These are phyloP conservation scores for Heliconius congener DNA, from an alignment of 1,140 invertebrate genomes.

Conservation along the genomic window DNA sequence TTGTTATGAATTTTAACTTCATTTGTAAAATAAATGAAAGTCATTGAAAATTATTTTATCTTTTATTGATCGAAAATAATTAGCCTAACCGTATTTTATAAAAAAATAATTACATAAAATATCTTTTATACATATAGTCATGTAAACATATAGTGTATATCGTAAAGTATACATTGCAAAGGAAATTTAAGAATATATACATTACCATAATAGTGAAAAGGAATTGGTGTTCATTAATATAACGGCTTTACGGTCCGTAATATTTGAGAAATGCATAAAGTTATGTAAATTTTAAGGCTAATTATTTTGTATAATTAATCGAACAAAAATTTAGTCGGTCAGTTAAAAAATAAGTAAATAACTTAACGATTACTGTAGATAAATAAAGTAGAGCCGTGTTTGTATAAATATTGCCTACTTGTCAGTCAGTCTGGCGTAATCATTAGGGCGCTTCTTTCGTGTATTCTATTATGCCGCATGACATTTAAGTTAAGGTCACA, in stretches of 20 bases:
- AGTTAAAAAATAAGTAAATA: constrained; percentile 24
- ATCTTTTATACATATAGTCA: too few relatives aligned
- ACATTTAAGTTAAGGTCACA: constrained; percentile 35
- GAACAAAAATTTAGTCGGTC: background rate
- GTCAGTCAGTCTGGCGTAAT: constrained; percentile 28
- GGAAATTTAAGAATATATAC: too few relatives aligned
- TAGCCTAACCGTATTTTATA: background rate
- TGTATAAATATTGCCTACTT: constrained; percentile 29
- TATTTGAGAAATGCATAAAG: background rate
- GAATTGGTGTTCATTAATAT: too few relatives aligned
- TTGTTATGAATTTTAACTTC: constrained; percentile 53
- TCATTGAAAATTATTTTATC: constrained; percentile 22
- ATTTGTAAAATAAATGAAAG: constrained; percentile 34
- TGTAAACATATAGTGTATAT: too few relatives aligned
- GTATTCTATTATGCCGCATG: constrained; percentile 58
- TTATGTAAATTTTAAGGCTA: constrained; percentile 5
- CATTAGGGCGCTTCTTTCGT: constrained; percentile 19
- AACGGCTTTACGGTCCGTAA: too few relatives aligned
- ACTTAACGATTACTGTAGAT: constrained; percentile 28
- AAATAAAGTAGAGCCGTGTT: constrained; percentile 34
- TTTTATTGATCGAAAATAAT: background rate
- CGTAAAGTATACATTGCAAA: too few relatives aligned
- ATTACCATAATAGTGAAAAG: too few relatives aligned
- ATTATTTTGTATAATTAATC: constrained; percentile 18
- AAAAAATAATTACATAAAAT: background rate